These are phyloP conservation scores for Geophilus truncorum DNA, from an alignment of 2,888 invertebrate species.

Conservation along the genomic window DNA sequence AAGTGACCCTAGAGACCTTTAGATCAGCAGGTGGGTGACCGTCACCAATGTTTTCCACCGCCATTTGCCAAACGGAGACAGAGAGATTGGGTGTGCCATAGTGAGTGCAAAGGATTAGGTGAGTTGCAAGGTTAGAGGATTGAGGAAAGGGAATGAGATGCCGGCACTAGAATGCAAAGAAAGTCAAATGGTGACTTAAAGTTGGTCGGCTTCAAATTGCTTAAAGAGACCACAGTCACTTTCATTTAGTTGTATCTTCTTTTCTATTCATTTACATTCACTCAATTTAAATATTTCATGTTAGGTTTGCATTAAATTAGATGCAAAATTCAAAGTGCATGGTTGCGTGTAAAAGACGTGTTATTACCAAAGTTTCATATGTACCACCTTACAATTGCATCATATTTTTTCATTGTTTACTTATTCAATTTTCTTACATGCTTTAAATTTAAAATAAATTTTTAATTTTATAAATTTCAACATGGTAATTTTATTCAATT, in stretches of 20 bases:
- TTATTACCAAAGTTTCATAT: background rate
- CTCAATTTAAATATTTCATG: background rate
- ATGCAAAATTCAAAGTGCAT: background rate
- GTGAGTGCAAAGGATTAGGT: conserved; percentile 13
- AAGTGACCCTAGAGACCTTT: conserved; percentile 2
- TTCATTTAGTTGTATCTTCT: background rate
- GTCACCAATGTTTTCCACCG: conserved; percentile 4
- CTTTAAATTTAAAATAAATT: no score
- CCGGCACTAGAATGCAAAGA: background rate
- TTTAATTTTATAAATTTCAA: no score
- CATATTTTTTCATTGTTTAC: background rate
- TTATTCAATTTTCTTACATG: no score
- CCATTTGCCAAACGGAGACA: conserved; percentile 8
- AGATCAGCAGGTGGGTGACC: conserved; percentile 24
- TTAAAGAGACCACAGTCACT: background rate
- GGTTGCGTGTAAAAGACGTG: background rate
- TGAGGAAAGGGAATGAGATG: background rate
- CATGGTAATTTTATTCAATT: no score
- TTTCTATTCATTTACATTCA: background rate
- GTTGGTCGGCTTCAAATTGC: background rate
- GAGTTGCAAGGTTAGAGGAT: background rate
- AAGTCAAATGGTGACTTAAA: background rate
- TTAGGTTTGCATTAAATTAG: background rate
- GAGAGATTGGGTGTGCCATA: background rate
- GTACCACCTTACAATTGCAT: no score